Conservation (phyloP, 2,888 invertebrate genomes). For the Incurvaria masculella region DNA sequence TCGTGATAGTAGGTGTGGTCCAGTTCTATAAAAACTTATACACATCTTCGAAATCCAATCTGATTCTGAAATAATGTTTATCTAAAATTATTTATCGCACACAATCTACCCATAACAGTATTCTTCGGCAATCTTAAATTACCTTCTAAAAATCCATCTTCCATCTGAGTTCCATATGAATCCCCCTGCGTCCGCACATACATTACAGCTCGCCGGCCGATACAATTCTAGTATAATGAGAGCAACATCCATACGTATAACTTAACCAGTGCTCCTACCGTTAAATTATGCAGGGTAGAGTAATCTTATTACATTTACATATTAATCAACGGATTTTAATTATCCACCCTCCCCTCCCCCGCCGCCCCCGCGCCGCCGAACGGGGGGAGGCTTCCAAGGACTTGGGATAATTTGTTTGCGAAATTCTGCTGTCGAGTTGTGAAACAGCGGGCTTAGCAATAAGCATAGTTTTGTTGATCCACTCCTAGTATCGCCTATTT, state of each 20-base stretch:
- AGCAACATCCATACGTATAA: conserved; percentile 46
- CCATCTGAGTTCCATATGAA: too few species aligned
- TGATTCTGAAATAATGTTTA: too few species aligned
- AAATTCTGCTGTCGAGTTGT: conserved; percentile 29
- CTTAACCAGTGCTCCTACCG: conserved; percentile 41
- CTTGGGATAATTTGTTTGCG: conserved; percentile 48
- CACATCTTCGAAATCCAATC: too few species aligned
- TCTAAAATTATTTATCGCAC: too few species aligned
- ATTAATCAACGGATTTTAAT: conserved; percentile 98
- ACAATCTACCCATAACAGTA: too few species aligned
- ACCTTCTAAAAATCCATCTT: too few species aligned
- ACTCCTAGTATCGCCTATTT: too few species aligned
- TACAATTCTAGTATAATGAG: conserved; percentile 40
- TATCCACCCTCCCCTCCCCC: conserved; percentile 64
- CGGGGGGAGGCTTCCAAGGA: conserved; percentile 13
- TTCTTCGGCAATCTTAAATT: too few species aligned
- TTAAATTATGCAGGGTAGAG: conserved; percentile 85
- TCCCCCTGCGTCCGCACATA: not conserved
- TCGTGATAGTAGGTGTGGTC: too few species aligned
- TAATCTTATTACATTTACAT: conserved; percentile 98
- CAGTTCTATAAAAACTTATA: too few species aligned
- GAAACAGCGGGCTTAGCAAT: too few species aligned
- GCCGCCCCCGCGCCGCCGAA: conserved; percentile 22
- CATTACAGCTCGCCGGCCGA: conserved; percentile 19
- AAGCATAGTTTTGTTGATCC: too few species aligned